These are phyloP conservation scores for Dreissena polymorpha DNA, from an alignment of 1,140 invertebrate species.

Conservation along the genomic window DNA sequence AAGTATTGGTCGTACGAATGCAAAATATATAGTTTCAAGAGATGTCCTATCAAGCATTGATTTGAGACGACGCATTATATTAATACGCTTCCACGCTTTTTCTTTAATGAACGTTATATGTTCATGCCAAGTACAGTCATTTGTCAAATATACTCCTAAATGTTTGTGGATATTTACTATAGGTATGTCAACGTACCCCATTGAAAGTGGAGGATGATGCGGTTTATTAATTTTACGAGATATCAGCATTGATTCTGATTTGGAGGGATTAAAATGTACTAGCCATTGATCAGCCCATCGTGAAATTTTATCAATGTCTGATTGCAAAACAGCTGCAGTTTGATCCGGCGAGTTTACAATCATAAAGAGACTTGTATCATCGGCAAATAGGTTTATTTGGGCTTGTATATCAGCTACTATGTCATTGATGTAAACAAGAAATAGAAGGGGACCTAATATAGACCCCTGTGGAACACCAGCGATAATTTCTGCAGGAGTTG, in stretches of 20 bases:
- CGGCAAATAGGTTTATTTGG: slow-evolving; percentile 31
- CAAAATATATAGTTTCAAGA: slow-evolving; percentile 20
- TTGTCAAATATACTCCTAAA: slow-evolving; percentile 10
- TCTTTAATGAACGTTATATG: slow-evolving; percentile 23
- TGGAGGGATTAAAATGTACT: slow-evolving; percentile 32
- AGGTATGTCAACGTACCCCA: neutral
- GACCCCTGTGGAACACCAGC: slow-evolving; percentile 51
- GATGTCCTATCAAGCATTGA: slow-evolving; percentile 10
- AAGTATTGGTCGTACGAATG: slow-evolving; percentile 16
- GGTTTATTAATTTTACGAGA: slow-evolving; percentile 1
- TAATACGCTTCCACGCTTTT: slow-evolving; percentile 17
- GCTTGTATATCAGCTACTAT: slow-evolving; percentile 6
- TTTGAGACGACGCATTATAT: neutral
- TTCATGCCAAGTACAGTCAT: slow-evolving; percentile 7
- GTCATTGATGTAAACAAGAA: slow-evolving; percentile 54
- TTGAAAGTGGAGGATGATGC: neutral
- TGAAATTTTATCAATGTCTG: slow-evolving; percentile 8
- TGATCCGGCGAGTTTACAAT: slow-evolving; percentile 4
- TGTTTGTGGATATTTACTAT: neutral
- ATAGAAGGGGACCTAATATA: slow-evolving; percentile 38
- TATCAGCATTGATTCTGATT: slow-evolving; percentile 22
- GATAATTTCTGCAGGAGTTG: neutral
- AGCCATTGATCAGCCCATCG: slow-evolving; percentile 13
- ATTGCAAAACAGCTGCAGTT: neutral
- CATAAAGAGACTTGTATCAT: slow-evolving; percentile 39